These are phyloP conservation scores for Phrynosoma platyrhinos DNA, from an alignment of 2,113 vertebrate species.

Conservation along the genomic window DNA sequence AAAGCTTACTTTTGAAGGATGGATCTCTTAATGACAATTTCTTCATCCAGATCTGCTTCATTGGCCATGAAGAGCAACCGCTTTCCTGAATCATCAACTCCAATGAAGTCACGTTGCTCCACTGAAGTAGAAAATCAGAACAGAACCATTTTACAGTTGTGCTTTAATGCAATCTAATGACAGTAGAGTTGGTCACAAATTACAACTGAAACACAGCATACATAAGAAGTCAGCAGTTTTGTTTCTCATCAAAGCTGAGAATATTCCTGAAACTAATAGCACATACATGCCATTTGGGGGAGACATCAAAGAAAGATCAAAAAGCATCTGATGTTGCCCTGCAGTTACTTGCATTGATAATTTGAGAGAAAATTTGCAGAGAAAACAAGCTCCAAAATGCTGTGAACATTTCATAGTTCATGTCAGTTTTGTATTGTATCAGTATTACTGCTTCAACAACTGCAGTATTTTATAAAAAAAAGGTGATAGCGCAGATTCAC, in stretches of 20 bases:
- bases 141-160: constrained; percentile 51
- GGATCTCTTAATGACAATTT: constrained; percentile 92
- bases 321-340: constrained; percentile 4
- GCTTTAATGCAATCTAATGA: constrained; percentile 39
- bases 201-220: background rate
- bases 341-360: constrained; percentile 22
- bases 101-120: constrained; percentile 97
- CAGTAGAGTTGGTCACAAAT: constrained; percentile 36
- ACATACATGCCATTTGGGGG: background rate
- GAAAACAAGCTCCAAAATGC: constrained; percentile 4
- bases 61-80: constrained; percentile 98
- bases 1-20: constrained; percentile 92
- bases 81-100: constrained; percentile 91
- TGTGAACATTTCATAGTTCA: background rate
- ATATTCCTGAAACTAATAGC: constrained; percentile 20
- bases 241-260: background rate
- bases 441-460: background rate
- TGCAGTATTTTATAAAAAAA: constrained; percentile 31
- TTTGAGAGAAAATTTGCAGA: constrained; percentile 27
- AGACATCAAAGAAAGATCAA: background rate
- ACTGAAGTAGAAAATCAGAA: constrained; percentile 81
- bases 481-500: background rate
- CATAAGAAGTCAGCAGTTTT: background rate
- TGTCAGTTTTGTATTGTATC: background rate
- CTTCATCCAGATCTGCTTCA: constrained; percentile 97